Evolutionary conservation across 1,140 invertebrate species (phyloP).

Genomic region (Brachionus koreanus): DNA sequence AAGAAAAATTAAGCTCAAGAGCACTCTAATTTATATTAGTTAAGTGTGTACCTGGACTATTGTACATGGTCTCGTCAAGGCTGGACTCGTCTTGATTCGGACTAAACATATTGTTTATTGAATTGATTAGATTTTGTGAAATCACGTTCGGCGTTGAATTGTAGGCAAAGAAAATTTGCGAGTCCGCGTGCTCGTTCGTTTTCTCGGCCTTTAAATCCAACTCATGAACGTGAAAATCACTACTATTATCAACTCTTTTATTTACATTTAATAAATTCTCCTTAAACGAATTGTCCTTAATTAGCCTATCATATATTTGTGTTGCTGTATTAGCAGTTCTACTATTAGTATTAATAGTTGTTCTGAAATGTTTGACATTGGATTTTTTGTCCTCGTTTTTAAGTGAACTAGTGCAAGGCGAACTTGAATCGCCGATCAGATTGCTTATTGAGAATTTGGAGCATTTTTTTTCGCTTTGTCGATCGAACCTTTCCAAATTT

Average conservation of each 20-base stretch:
- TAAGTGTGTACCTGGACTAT: background rate
- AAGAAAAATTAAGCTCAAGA: background rate
- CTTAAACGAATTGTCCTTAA: background rate
- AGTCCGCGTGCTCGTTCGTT: background rate
- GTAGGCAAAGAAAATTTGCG: background rate
- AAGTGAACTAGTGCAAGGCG: background rate
- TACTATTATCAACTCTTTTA: background rate
- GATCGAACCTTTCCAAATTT: background rate
- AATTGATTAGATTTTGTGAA: background rate
- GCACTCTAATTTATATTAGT: background rate
- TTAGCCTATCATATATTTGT: background rate
- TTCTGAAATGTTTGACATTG: background rate
- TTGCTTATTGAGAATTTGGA: slow-evolving; percentile 9
- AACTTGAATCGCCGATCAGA: background rate
- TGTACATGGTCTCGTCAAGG: background rate
- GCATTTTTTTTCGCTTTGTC: background rate
- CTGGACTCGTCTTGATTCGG: background rate
- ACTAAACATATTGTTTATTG: background rate
- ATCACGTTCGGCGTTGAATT: background rate
- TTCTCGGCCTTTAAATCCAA: background rate
- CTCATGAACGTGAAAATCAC: background rate
- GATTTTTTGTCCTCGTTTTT: background rate
- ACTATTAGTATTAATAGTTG: too few relatives aligned
- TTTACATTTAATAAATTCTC: background rate
- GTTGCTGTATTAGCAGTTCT: background rate